Evolutionary conservation across 2,113 vertebrate species (phyloP).

Genomic region (Paratilapia polleni): DNA sequence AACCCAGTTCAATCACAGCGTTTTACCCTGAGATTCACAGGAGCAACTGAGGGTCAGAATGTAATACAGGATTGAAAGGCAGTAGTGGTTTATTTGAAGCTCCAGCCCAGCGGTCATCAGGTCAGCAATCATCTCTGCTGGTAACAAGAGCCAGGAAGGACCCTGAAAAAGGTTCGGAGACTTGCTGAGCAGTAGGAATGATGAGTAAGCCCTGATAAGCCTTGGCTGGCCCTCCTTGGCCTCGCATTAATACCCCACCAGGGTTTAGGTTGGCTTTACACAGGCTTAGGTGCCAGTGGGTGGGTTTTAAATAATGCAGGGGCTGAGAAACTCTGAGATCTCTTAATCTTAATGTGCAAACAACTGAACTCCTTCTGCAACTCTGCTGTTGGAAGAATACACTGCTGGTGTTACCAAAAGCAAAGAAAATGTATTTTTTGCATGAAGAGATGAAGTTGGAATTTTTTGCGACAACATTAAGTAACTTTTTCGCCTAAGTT

Average conservation of each 20-base stretch:
- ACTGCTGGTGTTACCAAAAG: background rate
- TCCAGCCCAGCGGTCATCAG: constrained; percentile 2
- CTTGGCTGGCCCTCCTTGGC: background rate
- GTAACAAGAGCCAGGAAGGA: background rate
- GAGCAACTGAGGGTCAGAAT: constrained; percentile 17
- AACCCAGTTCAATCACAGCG: constrained; percentile 5
- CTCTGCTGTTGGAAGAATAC: background rate
- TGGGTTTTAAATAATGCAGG: constrained; percentile 47
- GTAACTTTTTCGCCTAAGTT: no score
- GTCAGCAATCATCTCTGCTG: constrained; percentile 48
- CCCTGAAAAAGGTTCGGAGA: constrained; percentile 12
- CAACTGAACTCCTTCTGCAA: constrained; percentile 7
- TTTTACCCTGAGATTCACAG: constrained; percentile 7
- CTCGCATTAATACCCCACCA: constrained; percentile 18
- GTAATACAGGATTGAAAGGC: constrained; percentile 14
- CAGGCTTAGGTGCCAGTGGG: constrained; percentile 31
- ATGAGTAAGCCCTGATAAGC: constrained; percentile 43
- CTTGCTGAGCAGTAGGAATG: constrained; percentile 11
- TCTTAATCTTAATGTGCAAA: constrained; percentile 44
- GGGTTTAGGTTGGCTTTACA: constrained; percentile 24
- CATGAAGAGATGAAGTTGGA: background rate
- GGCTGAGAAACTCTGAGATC: constrained; percentile 21
- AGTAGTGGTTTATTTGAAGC: constrained; percentile 10
- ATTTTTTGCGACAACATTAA: no score
- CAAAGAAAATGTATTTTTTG: background rate